Percentiles rank a stretch among this genome's conserved stretches.
Evolutionary conservation across 2,113 vertebrate genomes (phyloP).

Genomic region (Naja naja): DNA sequence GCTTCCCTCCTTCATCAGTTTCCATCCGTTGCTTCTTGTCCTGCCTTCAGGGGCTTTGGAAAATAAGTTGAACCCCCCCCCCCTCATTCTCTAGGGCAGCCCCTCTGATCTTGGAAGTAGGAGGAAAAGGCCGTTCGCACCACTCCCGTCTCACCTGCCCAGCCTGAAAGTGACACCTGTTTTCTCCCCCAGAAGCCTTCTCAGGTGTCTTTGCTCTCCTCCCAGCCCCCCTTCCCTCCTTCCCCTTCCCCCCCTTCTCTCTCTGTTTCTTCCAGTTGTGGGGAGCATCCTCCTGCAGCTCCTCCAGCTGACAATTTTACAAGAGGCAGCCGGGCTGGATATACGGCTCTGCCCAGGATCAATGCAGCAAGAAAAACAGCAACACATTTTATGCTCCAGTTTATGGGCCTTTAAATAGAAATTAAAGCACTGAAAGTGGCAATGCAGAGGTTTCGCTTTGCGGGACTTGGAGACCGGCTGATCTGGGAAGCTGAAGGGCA

Average conservation of each 20-base stretch:
- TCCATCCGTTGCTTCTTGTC: not conserved
- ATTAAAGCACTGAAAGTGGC: not conserved
- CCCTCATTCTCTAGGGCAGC: not conserved
- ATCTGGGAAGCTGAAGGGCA: not conserved
- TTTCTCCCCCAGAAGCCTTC: not conserved
- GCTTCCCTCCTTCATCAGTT: not conserved
- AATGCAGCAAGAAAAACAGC: not conserved
- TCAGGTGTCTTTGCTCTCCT: not conserved
- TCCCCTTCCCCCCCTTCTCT: not conserved
- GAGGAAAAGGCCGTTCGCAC: not conserved
- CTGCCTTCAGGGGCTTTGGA: not conserved
- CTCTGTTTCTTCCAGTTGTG: not conserved
- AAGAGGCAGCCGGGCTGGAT: not conserved
- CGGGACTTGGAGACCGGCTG: accelerated
- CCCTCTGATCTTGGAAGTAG: not conserved
- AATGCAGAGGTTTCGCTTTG: not conserved
- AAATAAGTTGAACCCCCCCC: not conserved
- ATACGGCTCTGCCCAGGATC: not conserved
- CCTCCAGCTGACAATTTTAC: not conserved
- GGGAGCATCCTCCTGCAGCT: not conserved
- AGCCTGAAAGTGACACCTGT: not conserved
- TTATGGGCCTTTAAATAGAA: not conserved
- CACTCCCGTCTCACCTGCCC: not conserved
- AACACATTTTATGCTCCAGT: not conserved
- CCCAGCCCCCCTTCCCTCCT: not conserved